Evolutionary conservation across 1,140 invertebrate species (phyloP).

Genomic region (Cotesia typhae): DNA sequence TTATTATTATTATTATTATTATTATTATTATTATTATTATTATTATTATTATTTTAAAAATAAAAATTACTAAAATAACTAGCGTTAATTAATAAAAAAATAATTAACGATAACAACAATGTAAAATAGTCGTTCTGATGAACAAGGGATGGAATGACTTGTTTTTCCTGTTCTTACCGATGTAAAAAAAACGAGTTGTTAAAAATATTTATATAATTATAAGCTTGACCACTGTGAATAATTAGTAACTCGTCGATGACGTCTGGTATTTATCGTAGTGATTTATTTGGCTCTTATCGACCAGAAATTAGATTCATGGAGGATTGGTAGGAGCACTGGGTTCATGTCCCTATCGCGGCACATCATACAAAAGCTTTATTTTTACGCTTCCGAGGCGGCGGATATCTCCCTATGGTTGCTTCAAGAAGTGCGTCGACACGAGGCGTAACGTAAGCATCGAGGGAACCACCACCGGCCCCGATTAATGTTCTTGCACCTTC

Average conservation of each 20-base stretch:
- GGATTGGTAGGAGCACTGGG: conserved; percentile 57
- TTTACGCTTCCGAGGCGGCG: conserved; percentile 58
- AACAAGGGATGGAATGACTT: no score
- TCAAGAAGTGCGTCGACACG: conserved; percentile 85
- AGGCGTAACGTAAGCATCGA: conserved; percentile 86
- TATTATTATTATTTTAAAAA: no score
- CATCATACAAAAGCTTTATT: conserved; percentile 65
- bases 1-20: no score
- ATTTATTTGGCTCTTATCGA: conserved; percentile 24
- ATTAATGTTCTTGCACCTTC: conserved; percentile 12
- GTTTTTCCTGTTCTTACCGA: no score
- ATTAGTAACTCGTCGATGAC: not conserved
- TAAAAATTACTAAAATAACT: no score
- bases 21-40: no score
- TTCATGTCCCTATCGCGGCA: conserved; percentile 82
- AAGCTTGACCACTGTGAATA: no score
- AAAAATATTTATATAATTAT: no score
- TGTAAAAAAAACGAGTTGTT: no score
- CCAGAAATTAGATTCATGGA: conserved; percentile 25
- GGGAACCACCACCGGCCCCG: conserved; percentile 41
- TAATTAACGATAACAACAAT: no score
- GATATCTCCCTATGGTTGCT: conserved; percentile 78
- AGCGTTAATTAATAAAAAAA: no score
- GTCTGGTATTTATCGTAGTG: not conserved
- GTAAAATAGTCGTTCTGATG: no score